phyloP scores from a whole-genome alignment of 1,140 invertebrate genomes.

The Planococcus citri region DNA sequence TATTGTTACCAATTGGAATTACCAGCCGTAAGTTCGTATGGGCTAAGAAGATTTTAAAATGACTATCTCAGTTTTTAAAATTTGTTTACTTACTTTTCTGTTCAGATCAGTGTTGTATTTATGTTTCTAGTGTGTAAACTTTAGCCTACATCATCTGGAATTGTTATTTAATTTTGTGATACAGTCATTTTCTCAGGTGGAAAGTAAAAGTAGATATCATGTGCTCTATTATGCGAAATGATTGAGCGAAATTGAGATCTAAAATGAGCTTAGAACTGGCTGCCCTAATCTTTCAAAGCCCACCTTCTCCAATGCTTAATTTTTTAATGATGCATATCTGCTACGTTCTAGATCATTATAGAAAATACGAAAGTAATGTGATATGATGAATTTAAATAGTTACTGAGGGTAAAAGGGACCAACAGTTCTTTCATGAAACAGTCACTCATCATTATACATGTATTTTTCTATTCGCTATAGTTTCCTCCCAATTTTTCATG shows the following conservation, averaged over 20 bases:
- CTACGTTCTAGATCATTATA: not conserved
- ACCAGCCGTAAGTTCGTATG: no score
- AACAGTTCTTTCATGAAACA: not conserved
- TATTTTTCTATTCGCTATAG: no score
- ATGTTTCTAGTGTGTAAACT: not conserved
- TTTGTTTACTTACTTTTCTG: not conserved
- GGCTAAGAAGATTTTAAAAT: no score
- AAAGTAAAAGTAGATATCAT: not conserved
- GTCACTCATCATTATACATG: not conserved
- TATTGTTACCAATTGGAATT: not conserved
- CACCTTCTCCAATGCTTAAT: not conserved
- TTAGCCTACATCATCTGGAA: no score
- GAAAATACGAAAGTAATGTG: not conserved
- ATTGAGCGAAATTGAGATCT: not conserved
- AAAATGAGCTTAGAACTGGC: conserved; percentile 7
- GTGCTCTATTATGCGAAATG: not conserved
- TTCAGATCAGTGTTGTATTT: not conserved
- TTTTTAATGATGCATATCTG: not conserved
- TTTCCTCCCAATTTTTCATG: no score
- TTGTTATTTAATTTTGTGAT: not conserved
- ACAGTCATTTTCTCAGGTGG: not conserved
- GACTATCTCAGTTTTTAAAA: no score
- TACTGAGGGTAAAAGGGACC: not conserved
- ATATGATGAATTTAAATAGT: not conserved
- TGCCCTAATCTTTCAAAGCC: not conserved